These are phyloP conservation scores for Agrenia bidenticulata DNA, from an alignment of 2,888 invertebrate genomes.

Conservation along the genomic window DNA sequence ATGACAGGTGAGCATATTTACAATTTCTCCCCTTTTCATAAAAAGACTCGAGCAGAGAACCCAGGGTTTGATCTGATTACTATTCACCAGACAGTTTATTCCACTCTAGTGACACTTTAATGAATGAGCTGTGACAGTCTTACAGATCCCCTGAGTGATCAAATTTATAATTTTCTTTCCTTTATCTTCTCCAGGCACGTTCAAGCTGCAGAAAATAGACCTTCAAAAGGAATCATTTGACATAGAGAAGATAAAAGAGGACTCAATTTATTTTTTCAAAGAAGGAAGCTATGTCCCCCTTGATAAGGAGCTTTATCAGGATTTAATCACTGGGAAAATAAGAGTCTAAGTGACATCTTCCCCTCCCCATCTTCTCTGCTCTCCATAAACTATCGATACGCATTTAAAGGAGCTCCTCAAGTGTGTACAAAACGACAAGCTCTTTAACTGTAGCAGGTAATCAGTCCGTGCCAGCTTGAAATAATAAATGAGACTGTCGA, in stretches of 20 bases:
- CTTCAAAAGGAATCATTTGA: constrained; percentile 83
- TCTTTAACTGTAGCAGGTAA: too few relatives aligned
- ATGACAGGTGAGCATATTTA: constrained; percentile 70
- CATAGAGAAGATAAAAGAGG: constrained; percentile 61
- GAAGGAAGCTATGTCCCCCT: constrained; percentile 70
- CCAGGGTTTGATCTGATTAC: neutral
- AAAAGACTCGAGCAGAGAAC: neutral
- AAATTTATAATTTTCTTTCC: neutral
- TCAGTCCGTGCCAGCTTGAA: too few relatives aligned
- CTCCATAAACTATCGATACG: too few relatives aligned
- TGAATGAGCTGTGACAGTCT: neutral
- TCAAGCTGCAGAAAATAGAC: constrained; percentile 86
- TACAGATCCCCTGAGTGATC: neutral
- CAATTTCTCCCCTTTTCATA: neutral
- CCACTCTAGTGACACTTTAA: neutral
- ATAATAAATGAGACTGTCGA: too few relatives aligned
- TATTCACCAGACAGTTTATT: neutral
- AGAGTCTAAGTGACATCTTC: constrained; percentile 36
- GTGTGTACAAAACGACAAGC: too few relatives aligned
- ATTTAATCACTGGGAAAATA: constrained; percentile 26
- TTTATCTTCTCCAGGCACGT: constrained; percentile 70
- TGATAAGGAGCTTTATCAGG: constrained; percentile 66
- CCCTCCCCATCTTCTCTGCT: too few relatives aligned
- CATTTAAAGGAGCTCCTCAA: too few relatives aligned
- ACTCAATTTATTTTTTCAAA: constrained; percentile 73